Evolutionary conservation across 2,113 vertebrate genomes (phyloP).

Genomic region (Macaca mulatta): DNA sequence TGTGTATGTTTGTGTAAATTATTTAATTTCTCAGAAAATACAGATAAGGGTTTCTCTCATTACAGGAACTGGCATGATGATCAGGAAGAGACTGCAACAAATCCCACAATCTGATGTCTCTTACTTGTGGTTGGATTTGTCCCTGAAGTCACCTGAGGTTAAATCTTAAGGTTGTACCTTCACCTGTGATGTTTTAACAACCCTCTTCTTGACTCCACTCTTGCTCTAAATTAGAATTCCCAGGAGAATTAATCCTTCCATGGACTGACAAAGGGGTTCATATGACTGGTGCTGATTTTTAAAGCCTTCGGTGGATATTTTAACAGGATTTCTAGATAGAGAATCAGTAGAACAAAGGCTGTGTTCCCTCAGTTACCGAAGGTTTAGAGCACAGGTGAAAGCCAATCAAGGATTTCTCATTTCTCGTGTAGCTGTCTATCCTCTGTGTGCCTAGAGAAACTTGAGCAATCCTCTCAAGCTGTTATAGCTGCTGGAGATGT

Average conservation of each 20-base stretch:
- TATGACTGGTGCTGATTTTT: not conserved
- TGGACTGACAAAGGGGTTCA: not conserved
- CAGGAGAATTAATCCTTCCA: not conserved
- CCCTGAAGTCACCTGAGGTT: not conserved
- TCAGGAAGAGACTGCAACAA: not conserved
- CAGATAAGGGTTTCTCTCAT: not conserved
- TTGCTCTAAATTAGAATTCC: not conserved
- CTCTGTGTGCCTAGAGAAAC: not conserved
- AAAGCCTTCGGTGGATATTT: not conserved
- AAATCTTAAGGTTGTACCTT: not conserved
- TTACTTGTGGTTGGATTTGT: not conserved
- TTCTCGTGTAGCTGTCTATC: not conserved
- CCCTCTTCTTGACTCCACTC: not conserved
- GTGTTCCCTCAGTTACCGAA: not conserved
- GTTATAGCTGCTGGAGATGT: not conserved
- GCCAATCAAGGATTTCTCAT: not conserved
- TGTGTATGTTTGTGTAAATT: not conserved
- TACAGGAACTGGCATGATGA: not conserved
- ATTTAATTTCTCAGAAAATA: not conserved
- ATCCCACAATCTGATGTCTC: not conserved
- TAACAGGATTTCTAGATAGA: constrained; percentile 26
- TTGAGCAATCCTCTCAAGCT: not conserved
- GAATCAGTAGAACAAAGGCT: not conserved
- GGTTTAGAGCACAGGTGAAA: constrained; percentile 1
- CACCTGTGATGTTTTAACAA: not conserved